Conservation (phyloP, 2,113 vertebrate species). For the Zosterops pallidus region DNA sequence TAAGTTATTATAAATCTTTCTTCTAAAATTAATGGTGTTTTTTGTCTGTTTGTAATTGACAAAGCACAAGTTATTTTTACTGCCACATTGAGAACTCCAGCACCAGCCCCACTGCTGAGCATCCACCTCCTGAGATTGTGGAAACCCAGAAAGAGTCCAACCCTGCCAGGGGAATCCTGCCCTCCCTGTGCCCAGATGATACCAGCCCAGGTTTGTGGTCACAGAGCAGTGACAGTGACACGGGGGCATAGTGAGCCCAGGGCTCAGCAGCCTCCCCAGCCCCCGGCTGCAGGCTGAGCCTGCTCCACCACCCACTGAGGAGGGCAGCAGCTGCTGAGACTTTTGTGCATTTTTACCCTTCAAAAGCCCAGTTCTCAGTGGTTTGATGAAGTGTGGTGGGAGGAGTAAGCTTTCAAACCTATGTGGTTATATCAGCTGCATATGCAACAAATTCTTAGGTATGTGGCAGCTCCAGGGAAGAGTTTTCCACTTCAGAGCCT, state of each 20-base stretch:
- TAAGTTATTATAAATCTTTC: neutral
- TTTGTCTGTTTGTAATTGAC: neutral
- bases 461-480: neutral
- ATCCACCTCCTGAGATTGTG: neutral
- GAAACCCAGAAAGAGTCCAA: neutral
- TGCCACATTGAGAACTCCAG: accelerated
- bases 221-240: neutral
- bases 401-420: neutral
- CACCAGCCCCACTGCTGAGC: neutral
- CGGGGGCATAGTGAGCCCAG: accelerated
- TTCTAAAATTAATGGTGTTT: neutral
- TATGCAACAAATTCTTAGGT: neutral
- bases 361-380: neutral
- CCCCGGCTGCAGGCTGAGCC: accelerated
- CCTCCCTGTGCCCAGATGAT: neutral
- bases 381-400: neutral
- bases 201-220: neutral
- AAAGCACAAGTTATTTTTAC: neutral
- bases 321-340: neutral
- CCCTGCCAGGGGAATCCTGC: accelerated
- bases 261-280: neutral
- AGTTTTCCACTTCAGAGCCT: neutral
- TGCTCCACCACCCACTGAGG: neutral
- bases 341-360: neutral
- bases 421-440: neutral